phyloP scores from a whole-genome alignment of 2,113 vertebrate species.

The Oncorhynchus nerka region DNA sequence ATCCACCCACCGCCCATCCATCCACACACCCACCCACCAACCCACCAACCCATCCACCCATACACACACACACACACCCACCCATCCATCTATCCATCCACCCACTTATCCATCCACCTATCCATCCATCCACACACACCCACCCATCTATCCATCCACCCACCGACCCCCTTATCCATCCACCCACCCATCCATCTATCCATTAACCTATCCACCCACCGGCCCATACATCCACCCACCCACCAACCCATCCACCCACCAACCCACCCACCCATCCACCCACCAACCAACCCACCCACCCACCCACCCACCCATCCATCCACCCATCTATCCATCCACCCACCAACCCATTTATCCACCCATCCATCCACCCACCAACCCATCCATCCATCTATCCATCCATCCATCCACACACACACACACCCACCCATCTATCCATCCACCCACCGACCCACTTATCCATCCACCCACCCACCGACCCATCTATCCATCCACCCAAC shows the following conservation, averaged over 20 bases:
- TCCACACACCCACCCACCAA: rapidly evolving
- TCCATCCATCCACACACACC: not conserved
- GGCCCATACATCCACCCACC: not conserved
- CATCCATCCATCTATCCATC: no score
- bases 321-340: rapidly evolving
- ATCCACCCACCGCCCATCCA: rapidly evolving
- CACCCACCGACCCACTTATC: no score
- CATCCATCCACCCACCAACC: no score
- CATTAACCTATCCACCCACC: rapidly evolving
- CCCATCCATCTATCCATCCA: rapidly evolving
- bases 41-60: not conserved
- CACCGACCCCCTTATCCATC: rapidly evolving
- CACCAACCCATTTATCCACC: no score
- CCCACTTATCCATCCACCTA: rapidly evolving
- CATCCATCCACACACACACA: no score
- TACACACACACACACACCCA: no score
- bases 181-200: rapidly evolving
- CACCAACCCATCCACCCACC: not conserved
- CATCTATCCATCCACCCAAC: no score
- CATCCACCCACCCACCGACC: no score
- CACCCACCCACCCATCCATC: rapidly evolving
- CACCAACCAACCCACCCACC: rapidly evolving
- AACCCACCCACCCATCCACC: no score
- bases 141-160: not conserved
- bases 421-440: no score